phyloP scores from a whole-genome alignment of 2,797 vertebrate species.

The Loris lydekkerianus region DNA sequence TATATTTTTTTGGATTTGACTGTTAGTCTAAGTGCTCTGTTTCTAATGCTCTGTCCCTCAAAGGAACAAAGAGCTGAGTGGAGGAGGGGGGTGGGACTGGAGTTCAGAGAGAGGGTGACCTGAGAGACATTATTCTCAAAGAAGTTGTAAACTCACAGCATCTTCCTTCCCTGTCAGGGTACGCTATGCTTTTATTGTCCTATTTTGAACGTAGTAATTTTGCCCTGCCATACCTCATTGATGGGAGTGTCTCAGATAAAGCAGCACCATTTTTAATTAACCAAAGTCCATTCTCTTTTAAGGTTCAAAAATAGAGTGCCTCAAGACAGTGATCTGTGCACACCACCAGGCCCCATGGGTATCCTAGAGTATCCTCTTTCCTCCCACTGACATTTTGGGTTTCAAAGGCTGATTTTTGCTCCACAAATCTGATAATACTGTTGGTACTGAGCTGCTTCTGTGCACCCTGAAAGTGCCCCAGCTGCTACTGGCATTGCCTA shows the following conservation, averaged over 20 bases:
- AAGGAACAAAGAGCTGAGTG: background rate
- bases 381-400: background rate
- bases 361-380: background rate
- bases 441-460: background rate
- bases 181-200: background rate
- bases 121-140: background rate
- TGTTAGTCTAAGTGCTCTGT: background rate
- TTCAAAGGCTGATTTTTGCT: background rate
- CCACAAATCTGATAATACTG: background rate
- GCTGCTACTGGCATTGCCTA: background rate
- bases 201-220: background rate
- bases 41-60: background rate
- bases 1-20: background rate
- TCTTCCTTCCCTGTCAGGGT: background rate
- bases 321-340: background rate
- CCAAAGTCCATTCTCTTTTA: background rate
- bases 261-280: background rate
- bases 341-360: background rate
- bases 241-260: background rate
- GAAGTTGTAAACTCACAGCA: background rate
- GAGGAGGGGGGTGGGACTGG: no score
- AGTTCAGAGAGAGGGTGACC: background rate
- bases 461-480: background rate
- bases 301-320: background rate
- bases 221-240: background rate